Evolutionary conservation across 2,797 vertebrate genomes (phyloP).

Genomic region (Aeoliscus strigatus): DNA sequence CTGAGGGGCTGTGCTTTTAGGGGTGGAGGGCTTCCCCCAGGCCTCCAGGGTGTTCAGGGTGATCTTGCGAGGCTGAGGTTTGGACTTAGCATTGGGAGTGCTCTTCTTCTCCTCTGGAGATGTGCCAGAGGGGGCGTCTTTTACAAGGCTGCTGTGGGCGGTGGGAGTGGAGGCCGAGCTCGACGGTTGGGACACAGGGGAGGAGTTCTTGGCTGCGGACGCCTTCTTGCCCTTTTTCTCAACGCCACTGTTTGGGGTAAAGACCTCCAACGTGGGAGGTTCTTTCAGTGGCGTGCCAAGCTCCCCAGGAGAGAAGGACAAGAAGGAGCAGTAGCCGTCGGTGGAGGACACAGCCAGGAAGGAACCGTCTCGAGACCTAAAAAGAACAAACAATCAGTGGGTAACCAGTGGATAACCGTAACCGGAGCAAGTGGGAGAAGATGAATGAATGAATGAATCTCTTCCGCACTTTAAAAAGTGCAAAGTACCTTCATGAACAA

Average conservation of each 20-base stretch:
- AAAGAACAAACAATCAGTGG: slow-evolving; percentile 17
- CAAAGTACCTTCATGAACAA: too few species aligned
- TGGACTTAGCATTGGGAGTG: slow-evolving; percentile 63
- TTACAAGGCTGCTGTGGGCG: slow-evolving; percentile 24
- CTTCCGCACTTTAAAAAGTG: too few species aligned
- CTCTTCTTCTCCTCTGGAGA: slow-evolving; percentile 76
- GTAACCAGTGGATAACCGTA: background rate
- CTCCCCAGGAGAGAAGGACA: slow-evolving; percentile 88
- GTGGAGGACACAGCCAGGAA: slow-evolving; percentile 95
- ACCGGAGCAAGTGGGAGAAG: too few species aligned
- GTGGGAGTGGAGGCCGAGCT: slow-evolving; percentile 13
- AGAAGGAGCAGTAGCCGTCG: slow-evolving; percentile 96
- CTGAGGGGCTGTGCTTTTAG: slow-evolving; percentile 51
- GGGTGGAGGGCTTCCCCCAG: slow-evolving; percentile 80
- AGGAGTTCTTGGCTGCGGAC: slow-evolving; percentile 56
- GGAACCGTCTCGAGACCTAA: slow-evolving; percentile 89
- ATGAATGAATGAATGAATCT: too few species aligned
- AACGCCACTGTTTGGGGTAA: slow-evolving; percentile 62
- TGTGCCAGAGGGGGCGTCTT: slow-evolving; percentile 46
- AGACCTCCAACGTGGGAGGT: slow-evolving; percentile 77
- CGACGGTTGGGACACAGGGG: slow-evolving; percentile 70
- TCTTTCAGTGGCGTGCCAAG: slow-evolving; percentile 87
- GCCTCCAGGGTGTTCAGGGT: slow-evolving; percentile 87
- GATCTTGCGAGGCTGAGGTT: slow-evolving; percentile 83
- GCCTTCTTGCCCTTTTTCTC: slow-evolving; percentile 87